A percentile compares a stretch with the other conserved stretches of the same genome.
phyloP scores from a whole-genome alignment of 35 echinoderm and acorn worm genomes.

The Lytechinus variegatus region DNA sequence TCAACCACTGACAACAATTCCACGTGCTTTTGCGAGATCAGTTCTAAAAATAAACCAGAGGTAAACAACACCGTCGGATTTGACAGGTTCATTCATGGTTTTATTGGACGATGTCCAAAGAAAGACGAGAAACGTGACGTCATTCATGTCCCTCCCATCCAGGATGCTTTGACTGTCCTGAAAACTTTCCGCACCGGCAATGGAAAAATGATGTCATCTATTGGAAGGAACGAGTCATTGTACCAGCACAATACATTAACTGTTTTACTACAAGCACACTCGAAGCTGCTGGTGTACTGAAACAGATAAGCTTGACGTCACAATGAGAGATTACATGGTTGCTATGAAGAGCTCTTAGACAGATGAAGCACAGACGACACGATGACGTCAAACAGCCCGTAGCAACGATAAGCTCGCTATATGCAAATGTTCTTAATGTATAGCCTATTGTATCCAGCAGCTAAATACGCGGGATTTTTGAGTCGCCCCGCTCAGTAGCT shows the following conservation, averaged over 20 bases:
- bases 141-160: not conserved
- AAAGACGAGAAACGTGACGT: not conserved
- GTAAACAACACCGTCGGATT: not conserved
- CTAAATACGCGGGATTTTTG: not conserved
- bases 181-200: not conserved
- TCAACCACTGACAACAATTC: not conserved
- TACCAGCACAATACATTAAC: not conserved
- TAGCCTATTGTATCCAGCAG: not conserved
- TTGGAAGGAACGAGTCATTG: not conserved
- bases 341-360: not conserved
- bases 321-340: not conserved
- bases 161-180: not conserved
- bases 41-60: not conserved
- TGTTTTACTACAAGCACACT: not conserved
- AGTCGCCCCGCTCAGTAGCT: not conserved
- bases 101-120: not conserved
- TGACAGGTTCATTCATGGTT: not conserved
- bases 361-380: not conserved
- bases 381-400: not conserved
- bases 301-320: not conserved
- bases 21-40: not conserved
- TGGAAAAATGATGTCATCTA: not conserved
- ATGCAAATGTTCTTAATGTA: not conserved
- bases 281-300: no score
- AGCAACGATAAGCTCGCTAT: not conserved